Base-by-base conservation (phyloP, 2,888 invertebrate species). In the Melieria picta region DNA sequence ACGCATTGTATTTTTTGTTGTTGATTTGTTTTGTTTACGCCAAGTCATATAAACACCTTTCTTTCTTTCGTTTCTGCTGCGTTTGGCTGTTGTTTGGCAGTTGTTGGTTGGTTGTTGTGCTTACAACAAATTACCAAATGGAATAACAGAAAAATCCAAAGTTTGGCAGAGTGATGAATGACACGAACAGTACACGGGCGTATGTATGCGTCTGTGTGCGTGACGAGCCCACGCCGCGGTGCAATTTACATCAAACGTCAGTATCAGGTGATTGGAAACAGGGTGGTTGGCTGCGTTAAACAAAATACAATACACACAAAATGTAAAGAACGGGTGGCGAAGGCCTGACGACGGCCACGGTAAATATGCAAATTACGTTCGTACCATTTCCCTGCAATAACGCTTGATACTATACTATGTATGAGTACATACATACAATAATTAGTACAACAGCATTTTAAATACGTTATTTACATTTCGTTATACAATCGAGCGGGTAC, bases 81-180 rank as follows among this genome's bases (percentile, higher is more conserved):
- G 43, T 62, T 69, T 30, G 50, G 11, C 55, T 42, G 16, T 55
- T 30, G 45, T 10, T 62, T 45, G n/a, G 43, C 13, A 52, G 45
- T 30, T 45, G 30, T 61, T 56, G 64, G 52, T 64, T 50, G 63
- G 69, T 65, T 65, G 43, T 56, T 43, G 48, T 43, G 50, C 5
- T 71, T 65, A 55, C 55, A 43, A 50, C 55, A 60, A 68, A 48
- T 72, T 72, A 64, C 42, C 58, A 64, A 65, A 70, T 64, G 60
- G 65, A 50, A 62, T 52, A 43, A 69, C 11, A 45, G 7, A 52
- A 69, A 63, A 62, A 5, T n/a, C 42, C 50, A 58, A 70, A 58
- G 45, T 55, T 60, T 63, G 66, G 30, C 30, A 63, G 10, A 62
- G 72, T 67, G 72, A 68, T 72, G 72, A 72, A 63, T 72, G 72